Base-by-base conservation (phyloP, 2,888 invertebrate genomes). In the Tineola bisselliella region DNA sequence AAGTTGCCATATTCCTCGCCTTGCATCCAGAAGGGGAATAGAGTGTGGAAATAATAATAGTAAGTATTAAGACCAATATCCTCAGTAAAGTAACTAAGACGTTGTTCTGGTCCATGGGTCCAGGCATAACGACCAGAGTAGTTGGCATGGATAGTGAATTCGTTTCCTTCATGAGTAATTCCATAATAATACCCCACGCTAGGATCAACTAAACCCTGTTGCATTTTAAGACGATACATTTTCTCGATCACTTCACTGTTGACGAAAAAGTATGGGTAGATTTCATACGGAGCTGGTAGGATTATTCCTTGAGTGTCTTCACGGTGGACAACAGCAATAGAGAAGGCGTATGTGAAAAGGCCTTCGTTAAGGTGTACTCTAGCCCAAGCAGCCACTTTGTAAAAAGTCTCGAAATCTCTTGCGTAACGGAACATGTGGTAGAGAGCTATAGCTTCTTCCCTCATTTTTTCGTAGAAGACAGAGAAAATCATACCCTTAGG, bases 21-120 rank as follows among this genome's bases (percentile, higher is more conserved):
- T 58, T 86, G 81, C 72, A 91, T 78, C 89, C 91, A 91, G 87
- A 90, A 91, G 44, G 92, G 91, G 69, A 87, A 87, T 62, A 89
- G 87, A 63, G 87, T 71, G 69, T 91, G 89, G 80, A 90, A 88
- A 75, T 88, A 90, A 76, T 88, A 90, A 81, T 92, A 92, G 77
- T 87, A 91, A 0, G 88, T 70, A 76, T 91, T 92, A 68, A 91
- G 78, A 63, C 91, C 92, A 66, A 92, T 81, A 69, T 93, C 93
- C 70, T 93, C 92, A 33, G 90, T 91, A 77, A 92, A 91, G 77
- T 93, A 93, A 43, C 89, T 83, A 62, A 93, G 66, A 63, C 84
- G 88, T 68, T 88, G 86, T 67, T 92, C 91, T 66, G 89, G 88
- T 65, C 81, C 84, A 68, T 88, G 88, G 66, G 81, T 74, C 44